Percentiles rank a stretch among this genome's conserved stretches.
phyloP scores from a whole-genome alignment of 92 coral and sea anemone species.

The Epizoanthus scotinus region DNA sequence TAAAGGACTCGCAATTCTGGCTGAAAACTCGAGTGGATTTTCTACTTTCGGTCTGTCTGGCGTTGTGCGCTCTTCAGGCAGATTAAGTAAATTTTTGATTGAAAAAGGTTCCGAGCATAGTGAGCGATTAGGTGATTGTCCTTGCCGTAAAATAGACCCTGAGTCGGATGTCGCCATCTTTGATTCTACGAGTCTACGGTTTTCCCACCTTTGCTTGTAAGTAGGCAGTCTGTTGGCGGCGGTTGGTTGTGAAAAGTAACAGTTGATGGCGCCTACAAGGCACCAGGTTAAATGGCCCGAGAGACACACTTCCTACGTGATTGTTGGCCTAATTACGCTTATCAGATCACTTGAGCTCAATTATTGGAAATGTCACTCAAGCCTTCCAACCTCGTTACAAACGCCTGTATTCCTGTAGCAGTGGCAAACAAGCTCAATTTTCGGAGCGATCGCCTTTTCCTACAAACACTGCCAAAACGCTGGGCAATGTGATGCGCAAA shows the following conservation, averaged over 20 bases:
- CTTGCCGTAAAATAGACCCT: constrained; percentile 3
- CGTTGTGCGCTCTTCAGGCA: constrained; percentile 41
- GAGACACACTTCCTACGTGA: constrained; percentile 46
- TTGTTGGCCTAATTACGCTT: constrained; percentile 41
- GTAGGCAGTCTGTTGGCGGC: constrained; percentile 42
- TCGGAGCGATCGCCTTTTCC: constrained; percentile 13
- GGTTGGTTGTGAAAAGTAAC: constrained; percentile 39
- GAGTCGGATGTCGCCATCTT: constrained; percentile 28
- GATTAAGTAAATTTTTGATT: constrained; percentile 49
- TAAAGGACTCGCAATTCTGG: background rate
- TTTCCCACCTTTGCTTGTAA: constrained; percentile 3
- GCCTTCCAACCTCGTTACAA: constrained; percentile 6
- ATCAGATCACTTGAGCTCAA: constrained; percentile 46
- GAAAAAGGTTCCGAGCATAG: constrained; percentile 45
- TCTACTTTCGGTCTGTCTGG: constrained; percentile 30
- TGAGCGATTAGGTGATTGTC: constrained; percentile 10
- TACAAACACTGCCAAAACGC: background rate
- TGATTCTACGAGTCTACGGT: background rate
- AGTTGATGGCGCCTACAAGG: constrained; percentile 42
- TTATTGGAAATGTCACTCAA: constrained; percentile 24
- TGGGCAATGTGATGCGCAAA: background rate
- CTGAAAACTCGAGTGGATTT: constrained; percentile 10
- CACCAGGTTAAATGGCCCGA: constrained; percentile 45
- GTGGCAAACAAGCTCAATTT: background rate
- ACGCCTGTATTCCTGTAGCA: constrained; percentile 5